Percentiles rank a stretch among this genome's conserved stretches.
These are phyloP conservation scores for Campylomormyrus numenius DNA, from an alignment of 2,113 vertebrate genomes.

Conservation along the genomic window DNA sequence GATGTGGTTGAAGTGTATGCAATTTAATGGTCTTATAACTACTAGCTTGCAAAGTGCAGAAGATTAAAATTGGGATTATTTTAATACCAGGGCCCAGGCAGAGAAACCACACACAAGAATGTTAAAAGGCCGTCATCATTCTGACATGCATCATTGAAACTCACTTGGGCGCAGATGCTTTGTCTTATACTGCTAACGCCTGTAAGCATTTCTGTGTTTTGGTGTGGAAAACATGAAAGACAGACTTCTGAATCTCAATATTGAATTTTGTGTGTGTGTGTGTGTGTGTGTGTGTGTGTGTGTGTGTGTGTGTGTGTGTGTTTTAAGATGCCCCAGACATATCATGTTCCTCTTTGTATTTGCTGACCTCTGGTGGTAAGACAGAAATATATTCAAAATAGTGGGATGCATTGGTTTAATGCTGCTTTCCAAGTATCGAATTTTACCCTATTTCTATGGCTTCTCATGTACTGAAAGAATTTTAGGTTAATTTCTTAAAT, in stretches of 20 bases:
- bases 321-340: not conserved
- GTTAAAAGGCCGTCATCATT: not conserved
- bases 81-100: not conserved
- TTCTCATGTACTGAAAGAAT: not conserved
- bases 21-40: not conserved
- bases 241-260: not conserved
- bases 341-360: conserved; percentile 21
- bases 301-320: too few species aligned
- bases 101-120: not conserved
- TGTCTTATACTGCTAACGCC: not conserved
- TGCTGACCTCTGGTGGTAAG: conserved; percentile 37
- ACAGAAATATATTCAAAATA: not conserved
- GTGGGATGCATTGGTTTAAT: not conserved
- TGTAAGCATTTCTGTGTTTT: not conserved
- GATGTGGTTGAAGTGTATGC: not conserved
- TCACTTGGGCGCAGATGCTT: not conserved
- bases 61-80: not conserved
- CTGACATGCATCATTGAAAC: not conserved
- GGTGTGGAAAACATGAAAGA: not conserved
- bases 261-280: not conserved
- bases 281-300: not conserved
- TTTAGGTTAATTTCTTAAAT: not conserved
- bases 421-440: not conserved
- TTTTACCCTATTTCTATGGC: not conserved
- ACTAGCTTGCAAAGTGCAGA: not conserved